Percentiles rank a stretch among this genome's conserved stretches.
Evolutionary conservation across 1,140 invertebrate genomes (phyloP).

Genomic region (Cotesia vestalis): DNA sequence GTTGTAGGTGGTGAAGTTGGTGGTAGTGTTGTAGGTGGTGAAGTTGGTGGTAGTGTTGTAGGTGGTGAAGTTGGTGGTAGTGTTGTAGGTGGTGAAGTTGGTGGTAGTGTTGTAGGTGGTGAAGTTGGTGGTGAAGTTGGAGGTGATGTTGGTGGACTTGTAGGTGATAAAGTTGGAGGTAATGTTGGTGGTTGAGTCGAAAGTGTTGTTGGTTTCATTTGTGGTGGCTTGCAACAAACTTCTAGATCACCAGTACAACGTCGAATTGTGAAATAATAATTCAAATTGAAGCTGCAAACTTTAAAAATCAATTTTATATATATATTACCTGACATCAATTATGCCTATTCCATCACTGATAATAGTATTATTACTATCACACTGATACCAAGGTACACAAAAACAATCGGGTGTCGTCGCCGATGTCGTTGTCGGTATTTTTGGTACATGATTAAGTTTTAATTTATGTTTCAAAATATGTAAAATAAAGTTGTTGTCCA

Average conservation of each 20-base stretch:
- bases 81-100: constrained; percentile 20
- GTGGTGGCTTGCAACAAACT: constrained; percentile 51
- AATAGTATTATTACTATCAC: constrained; percentile 63
- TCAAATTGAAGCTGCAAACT: background rate
- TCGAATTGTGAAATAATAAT: constrained; percentile 41
- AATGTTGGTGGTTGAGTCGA: constrained; percentile 29
- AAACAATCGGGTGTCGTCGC: constrained; percentile 47
- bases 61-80: background rate
- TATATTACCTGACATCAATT: constrained; percentile 66
- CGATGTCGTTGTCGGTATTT: constrained; percentile 39
- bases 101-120: too few species aligned
- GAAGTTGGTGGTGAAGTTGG: constrained; percentile 28
- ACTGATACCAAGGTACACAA: constrained; percentile 69
- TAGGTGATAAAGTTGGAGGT: too few species aligned
- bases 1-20: constrained; percentile 30
- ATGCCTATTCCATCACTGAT: constrained; percentile 65
- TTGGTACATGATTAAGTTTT: constrained; percentile 41
- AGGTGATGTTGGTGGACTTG: background rate
- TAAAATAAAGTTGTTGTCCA: constrained; percentile 41
- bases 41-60: too few species aligned
- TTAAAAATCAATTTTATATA: background rate
- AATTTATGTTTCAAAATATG: constrained; percentile 52
- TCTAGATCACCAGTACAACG: constrained; percentile 53
- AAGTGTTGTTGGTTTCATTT: constrained; percentile 24
- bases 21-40: background rate